A percentile compares a stretch with the other conserved stretches of the same genome.
Conservation (phyloP, 2,888 invertebrate species). For the Carabus problematicus region DNA sequence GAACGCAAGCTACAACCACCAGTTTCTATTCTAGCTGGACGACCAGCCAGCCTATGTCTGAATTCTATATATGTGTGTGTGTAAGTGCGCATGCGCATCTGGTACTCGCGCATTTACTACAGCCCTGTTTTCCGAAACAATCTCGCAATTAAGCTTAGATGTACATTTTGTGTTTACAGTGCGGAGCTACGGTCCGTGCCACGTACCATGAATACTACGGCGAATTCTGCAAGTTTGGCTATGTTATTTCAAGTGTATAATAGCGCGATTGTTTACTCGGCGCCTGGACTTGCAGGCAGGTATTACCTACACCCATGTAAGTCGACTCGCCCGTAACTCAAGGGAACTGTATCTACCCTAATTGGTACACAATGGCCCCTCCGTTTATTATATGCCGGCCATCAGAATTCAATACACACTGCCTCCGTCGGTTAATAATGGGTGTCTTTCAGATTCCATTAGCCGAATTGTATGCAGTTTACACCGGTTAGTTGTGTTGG, state of each 20-base stretch:
- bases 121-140: conserved; percentile 43
- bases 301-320: conserved; percentile 12
- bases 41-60: neutral
- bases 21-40: neutral
- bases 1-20: neutral
- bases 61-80: too few relatives aligned
- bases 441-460: conserved; percentile 42
- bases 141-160: conserved; percentile 47
- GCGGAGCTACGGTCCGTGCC: neutral
- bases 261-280: conserved; percentile 34
- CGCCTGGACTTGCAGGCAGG: conserved; percentile 22
- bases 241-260: conserved; percentile 39
- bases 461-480: conserved; percentile 41
- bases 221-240: conserved; percentile 27
- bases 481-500: conserved; percentile 19
- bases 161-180: conserved; percentile 45
- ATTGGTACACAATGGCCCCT: conserved; percentile 42
- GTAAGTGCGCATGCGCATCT: neutral
- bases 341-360: conserved; percentile 30
- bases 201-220: conserved; percentile 13
- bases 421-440: conserved; percentile 44
- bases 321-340: conserved; percentile 20
- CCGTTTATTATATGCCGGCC: conserved; percentile 39
- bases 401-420: conserved; percentile 43
- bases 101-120: conserved; percentile 3